A percentile compares a stretch with the other conserved stretches of the same genome.
Evolutionary conservation across 2,797 vertebrate species (phyloP).

Genomic region (Bufotes viridis): DNA sequence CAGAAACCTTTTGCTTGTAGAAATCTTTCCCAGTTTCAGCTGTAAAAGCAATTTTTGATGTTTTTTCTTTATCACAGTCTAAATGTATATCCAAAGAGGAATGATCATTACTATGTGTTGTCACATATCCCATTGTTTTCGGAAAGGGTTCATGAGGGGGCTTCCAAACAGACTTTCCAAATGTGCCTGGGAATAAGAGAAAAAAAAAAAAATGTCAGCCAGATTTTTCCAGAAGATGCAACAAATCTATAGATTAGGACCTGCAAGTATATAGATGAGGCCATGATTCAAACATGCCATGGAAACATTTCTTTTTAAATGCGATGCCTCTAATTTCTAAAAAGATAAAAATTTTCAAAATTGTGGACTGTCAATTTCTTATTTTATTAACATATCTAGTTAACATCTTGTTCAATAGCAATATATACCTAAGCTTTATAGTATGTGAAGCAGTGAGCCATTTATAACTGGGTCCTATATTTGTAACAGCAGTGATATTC

Average conservation of each 20-base stretch:
- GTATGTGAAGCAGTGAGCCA: too few relatives aligned
- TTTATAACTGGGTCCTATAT: too few relatives aligned
- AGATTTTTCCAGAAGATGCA: not conserved
- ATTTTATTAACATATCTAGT: too few relatives aligned
- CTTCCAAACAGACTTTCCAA: conserved; percentile 91
- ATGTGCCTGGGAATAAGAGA: conserved; percentile 82
- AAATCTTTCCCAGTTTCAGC: conserved; percentile 68
- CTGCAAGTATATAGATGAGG: not conserved
- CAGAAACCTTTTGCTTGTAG: conserved; percentile 76
- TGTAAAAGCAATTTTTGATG: conserved; percentile 72
- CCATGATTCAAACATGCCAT: too few relatives aligned
- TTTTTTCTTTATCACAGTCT: conserved; percentile 74
- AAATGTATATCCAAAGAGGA: conserved; percentile 75
- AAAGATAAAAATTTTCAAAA: too few relatives aligned
- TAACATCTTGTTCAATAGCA: too few relatives aligned
- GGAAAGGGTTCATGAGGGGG: conserved; percentile 77
- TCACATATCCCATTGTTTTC: conserved; percentile 69
- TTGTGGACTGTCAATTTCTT: too few relatives aligned
- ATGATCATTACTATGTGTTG: conserved; percentile 74
- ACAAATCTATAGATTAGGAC: not conserved
- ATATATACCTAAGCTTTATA: too few relatives aligned
- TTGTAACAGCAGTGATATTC: too few relatives aligned
- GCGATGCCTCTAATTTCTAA: too few relatives aligned
- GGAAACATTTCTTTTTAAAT: too few relatives aligned
- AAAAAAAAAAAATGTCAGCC: not conserved